A percentile compares a stretch with the other conserved stretches of the same genome.
phyloP scores from a whole-genome alignment of 2,797 vertebrate genomes.

The Sparus aurata region DNA sequence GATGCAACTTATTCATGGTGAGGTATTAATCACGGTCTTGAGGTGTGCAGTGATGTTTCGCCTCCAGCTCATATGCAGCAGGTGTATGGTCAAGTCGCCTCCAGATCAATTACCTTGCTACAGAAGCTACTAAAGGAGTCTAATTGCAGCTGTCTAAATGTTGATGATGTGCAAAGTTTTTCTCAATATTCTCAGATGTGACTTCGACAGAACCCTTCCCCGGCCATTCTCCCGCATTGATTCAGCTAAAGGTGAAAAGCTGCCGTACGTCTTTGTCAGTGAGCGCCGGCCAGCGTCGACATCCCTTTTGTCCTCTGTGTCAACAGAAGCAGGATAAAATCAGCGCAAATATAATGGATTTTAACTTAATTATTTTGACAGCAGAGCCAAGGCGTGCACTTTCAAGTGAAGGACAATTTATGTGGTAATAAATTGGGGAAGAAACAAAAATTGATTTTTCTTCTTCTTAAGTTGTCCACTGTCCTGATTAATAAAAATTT shows the following conservation, averaged over 20 bases:
- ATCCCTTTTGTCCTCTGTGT: conserved; percentile 55
- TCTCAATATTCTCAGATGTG: conserved; percentile 26
- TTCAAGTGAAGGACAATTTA: conserved; percentile 79
- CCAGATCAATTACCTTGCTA: conserved; percentile 8
- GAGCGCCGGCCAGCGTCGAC: conserved; percentile 13
- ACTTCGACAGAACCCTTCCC: conserved; percentile 35
- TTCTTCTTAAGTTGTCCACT: conserved; percentile 79
- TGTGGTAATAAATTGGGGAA: conserved; percentile 77
- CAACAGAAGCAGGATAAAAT: conserved; percentile 62
- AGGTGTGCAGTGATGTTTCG: conserved; percentile 13
- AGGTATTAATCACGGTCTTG: conserved; percentile 37
- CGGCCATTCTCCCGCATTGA: conserved; percentile 31
- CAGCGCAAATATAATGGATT: conserved; percentile 76
- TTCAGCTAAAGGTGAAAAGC: conserved; percentile 40
- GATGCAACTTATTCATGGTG: conserved; percentile 49
- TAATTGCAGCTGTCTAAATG: conserved; percentile 2
- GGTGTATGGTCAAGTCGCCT: conserved; percentile 27
- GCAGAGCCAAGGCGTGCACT: conserved; percentile 52
- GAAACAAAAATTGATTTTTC: conserved; percentile 85
- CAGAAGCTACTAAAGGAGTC: conserved; percentile 1
- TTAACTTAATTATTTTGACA: conserved; percentile 79
- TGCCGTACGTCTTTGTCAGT: conserved; percentile 2
- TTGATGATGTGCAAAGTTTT: conserved; percentile 20
- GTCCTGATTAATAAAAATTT: conserved; percentile 87
- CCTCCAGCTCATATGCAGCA: conserved; percentile 16